Base-by-base conservation (phyloP, 2,888 invertebrate species). In the Catonia carolina region DNA sequence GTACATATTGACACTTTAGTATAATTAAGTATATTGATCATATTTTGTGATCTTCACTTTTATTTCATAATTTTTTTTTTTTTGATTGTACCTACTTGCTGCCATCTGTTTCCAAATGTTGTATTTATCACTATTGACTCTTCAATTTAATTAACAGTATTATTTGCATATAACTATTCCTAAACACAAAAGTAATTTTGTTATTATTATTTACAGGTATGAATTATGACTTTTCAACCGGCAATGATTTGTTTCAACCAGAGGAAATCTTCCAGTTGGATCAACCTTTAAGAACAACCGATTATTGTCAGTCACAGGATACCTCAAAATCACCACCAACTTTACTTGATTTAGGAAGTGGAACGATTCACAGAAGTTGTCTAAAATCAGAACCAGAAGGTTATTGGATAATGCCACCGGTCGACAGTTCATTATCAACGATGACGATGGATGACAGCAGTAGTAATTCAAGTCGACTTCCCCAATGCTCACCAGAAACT, bases 231-330 rank as follows among this genome's bases (percentile, higher is more conserved):
- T 81, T 83, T 53, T 74, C 78, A 0, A 73, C 77, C 0, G 75
- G 80, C 0, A 78, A 80, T 39, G 85, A 86, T 66, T 75, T 85
- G 22, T 86, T 86, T 69, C 85, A 85, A 67, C 85, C 86, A 0
- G 86, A 86, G 68, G 86, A 86, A 70, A 86, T 86, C 61, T 86
- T 86, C 71, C 85, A 86, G 69, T 71, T 86, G 58, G 86, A 86
- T 67, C 85, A 86, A 67, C 86, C 86, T 0, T 76, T 86, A 36
- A 74, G 84, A 64, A 73, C 82, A 22, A 53, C 39, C 4, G 58
- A 58, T n/a, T 48, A 52, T 73, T 70, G 0, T 58, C 60, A n/a
- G 54, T 23, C 57, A 10, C 49, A 55, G 5, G n/a, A 39, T 18
- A 33, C 53, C 1, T 58, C 58, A 12, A 58, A 58, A 39, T 58